A percentile compares a stretch with the other conserved stretches of the same genome.
Evolutionary conservation across 2,797 vertebrate genomes (phyloP).

Genomic region (Poliocrania exsul): DNA sequence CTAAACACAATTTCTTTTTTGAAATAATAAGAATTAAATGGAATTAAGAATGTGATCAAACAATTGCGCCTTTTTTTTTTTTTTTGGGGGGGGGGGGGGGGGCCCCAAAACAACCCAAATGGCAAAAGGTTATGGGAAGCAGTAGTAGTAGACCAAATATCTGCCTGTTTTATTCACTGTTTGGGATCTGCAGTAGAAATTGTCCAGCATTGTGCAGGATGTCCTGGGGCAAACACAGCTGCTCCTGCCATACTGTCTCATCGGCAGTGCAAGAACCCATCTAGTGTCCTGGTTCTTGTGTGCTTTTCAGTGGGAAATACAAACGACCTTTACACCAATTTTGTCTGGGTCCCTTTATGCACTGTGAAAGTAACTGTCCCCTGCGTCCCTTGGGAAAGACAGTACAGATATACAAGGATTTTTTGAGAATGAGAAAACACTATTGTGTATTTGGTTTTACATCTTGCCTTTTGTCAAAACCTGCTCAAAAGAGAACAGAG

Average conservation of each 20-base stretch:
- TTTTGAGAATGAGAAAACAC: not conserved
- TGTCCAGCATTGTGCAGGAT: not conserved
- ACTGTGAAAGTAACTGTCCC: fast-evolving
- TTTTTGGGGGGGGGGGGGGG: too few species aligned
- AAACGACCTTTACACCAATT: not conserved
- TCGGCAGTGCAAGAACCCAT: not conserved
- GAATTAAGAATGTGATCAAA: not conserved
- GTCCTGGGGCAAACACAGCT: not conserved
- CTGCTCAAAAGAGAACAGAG: not conserved
- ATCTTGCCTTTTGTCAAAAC: not conserved
- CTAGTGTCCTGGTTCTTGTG: not conserved
- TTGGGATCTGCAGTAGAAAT: not conserved
- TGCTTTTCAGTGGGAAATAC: not conserved
- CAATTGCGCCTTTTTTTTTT: not conserved
- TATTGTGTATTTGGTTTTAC: not conserved
- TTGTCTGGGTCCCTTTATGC: not conserved
- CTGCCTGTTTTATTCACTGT: not conserved
- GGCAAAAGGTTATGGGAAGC: not conserved
- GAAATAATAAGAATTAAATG: not conserved
- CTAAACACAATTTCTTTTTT: not conserved
- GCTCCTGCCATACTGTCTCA: not conserved
- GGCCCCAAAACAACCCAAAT: not conserved
- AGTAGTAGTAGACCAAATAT: not conserved
- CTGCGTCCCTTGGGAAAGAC: not conserved
- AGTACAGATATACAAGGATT: not conserved